Base-by-base conservation (phyloP, 2,113 vertebrate genomes). In the Polyodon spathula region DNA sequence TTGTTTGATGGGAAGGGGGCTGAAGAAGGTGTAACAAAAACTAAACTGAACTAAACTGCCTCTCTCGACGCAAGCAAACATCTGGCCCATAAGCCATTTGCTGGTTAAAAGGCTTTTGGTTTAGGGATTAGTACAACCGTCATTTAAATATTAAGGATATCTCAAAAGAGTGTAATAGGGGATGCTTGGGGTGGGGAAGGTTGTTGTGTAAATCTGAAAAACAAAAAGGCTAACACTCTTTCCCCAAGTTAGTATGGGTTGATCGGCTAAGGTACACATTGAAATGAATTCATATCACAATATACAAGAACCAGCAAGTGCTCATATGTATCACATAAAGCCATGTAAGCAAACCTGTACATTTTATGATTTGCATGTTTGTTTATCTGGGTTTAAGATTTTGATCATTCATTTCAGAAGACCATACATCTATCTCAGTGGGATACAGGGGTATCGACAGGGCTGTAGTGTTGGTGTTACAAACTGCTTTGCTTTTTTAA, bases 1-100 rank as follows among this genome's bases (percentile, higher is more conserved):
- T 15, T 98, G 95, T 77, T 83, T 98, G 87, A 97, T 98, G 95
- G 95, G 94, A 60, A 81, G 95, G 69, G 94, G 95, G 62, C 92
- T 98, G 93, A 97, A 97, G 77, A 75, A 80, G 68, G 89, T 81
- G 63, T 96, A 90, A 85, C 66, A 62, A 40, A 59, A 58, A 59
- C 50, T n/a, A n/a, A n/a, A n/a, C n/a, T n/a, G n/a, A n/a, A n/a
- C n/a, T n/a, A 44, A 8, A 12, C 43, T 44, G 43, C 43, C 43
- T 44, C 43, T 44, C 43, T 53, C 37, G 15, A 37, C 39, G n/a
- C n/a, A 75, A 66, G 56, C 44, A 62, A 40, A 70, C 65, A 50
- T 63, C 66, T 50, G 54, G 52, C 71, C 75, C 64, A 64, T 66
- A 77, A 74, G 78, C 83, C 81, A 68, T 86, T 85, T 82, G 75